Percentiles rank a stretch among this genome's conserved stretches.
These are phyloP conservation scores for Amorpha juglandis DNA, from an alignment of 2,888 invertebrate genomes.

Conservation along the genomic window DNA sequence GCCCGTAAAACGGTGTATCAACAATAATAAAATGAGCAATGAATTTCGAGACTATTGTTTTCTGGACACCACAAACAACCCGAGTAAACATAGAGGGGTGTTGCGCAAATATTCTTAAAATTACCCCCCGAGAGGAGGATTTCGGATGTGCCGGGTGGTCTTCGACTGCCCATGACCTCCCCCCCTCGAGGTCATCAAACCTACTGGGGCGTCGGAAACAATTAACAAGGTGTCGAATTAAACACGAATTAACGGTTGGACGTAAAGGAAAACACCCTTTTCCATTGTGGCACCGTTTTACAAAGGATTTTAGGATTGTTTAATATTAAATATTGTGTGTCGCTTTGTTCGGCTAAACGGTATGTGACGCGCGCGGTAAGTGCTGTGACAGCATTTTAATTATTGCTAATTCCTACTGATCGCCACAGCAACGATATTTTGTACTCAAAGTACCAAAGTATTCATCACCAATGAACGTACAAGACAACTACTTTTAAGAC, in stretches of 20 bases:
- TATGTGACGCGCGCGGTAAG: slow-evolving; percentile 53
- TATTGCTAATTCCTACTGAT: background rate
- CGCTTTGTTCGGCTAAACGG: slow-evolving; percentile 74
- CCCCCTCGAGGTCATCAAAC: slow-evolving; percentile 77
- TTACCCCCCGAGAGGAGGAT: slow-evolving; percentile 67
- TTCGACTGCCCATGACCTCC: slow-evolving; percentile 67
- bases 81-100: slow-evolving; percentile 78
- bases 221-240: slow-evolving; percentile 85
- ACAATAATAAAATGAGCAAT: slow-evolving; percentile 85
- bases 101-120: slow-evolving; percentile 83
- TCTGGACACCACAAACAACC: slow-evolving; percentile 83
- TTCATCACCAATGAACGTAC: too few relatives aligned
- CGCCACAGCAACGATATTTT: background rate
- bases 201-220: slow-evolving; percentile 80
- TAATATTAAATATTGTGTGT: slow-evolving; percentile 81
- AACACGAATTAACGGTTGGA: slow-evolving; percentile 82
- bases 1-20: slow-evolving; percentile 81
- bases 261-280: slow-evolving; percentile 83
- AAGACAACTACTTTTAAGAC: too few relatives aligned
- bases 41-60: slow-evolving; percentile 84
- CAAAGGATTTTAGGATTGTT: slow-evolving; percentile 82
- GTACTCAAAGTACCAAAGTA: too few relatives aligned
- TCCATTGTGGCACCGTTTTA: slow-evolving; percentile 78
- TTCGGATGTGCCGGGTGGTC: slow-evolving; percentile 59
- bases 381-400: slow-evolving; percentile 49